phyloP scores from a whole-genome alignment of 2,888 invertebrate species.

The Pyrochroa serraticornis region DNA sequence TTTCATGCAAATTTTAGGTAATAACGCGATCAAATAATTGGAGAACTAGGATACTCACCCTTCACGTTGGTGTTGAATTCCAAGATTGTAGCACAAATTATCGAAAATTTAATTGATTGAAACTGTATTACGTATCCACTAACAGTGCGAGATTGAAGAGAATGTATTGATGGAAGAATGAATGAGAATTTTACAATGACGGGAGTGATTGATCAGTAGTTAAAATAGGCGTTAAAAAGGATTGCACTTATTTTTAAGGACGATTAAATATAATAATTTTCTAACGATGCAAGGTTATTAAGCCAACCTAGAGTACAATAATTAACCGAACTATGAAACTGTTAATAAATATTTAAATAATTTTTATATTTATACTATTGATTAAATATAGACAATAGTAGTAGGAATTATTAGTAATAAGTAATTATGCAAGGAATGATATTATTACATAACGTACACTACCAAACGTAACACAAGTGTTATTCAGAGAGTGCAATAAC shows the following conservation, averaged over 20 bases:
- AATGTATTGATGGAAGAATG: constrained; percentile 37
- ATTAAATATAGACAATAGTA: constrained; percentile 59
- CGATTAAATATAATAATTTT: constrained; percentile 51
- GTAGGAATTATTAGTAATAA: constrained; percentile 60
- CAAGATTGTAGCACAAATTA: constrained; percentile 40
- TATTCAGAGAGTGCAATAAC: constrained; percentile 68
- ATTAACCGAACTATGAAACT: constrained; percentile 54
- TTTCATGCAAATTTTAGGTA: constrained; percentile 8
- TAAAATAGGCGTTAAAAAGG: constrained; percentile 47
- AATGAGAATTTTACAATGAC: constrained; percentile 46
- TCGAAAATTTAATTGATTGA: constrained; percentile 37
- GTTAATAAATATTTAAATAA: constrained; percentile 55
- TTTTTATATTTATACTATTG: constrained; percentile 58
- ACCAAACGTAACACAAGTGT: constrained; percentile 69
- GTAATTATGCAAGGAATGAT: constrained; percentile 61
- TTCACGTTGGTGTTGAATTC: constrained; percentile 38
- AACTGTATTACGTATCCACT: constrained; percentile 49
- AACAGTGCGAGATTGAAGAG: constrained; percentile 45
- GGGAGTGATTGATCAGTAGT: constrained; percentile 44
- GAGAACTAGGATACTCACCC: constrained; percentile 35
- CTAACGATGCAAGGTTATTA: constrained; percentile 55
- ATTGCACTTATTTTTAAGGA: constrained; percentile 56
- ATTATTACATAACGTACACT: constrained; percentile 64
- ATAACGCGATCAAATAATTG: constrained; percentile 1
- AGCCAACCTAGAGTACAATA: constrained; percentile 57